Base-by-base conservation (phyloP, 2,113 vertebrate species). In the Lepisosteus oculatus region DNA sequence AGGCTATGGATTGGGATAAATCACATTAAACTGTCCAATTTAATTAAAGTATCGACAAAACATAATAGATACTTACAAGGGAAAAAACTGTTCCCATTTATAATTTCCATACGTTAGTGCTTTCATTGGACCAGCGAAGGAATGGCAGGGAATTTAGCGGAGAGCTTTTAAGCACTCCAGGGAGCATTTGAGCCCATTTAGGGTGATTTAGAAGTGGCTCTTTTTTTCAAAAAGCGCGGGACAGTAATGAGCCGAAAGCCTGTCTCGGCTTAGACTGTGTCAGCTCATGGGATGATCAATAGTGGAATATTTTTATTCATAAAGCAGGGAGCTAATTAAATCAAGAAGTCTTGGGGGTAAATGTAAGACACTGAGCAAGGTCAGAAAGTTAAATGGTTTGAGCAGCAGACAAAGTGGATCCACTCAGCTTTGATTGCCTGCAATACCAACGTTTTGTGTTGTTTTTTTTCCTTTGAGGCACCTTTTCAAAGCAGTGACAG, bases 1-100 rank as follows among this genome's bases (percentile, higher is more conserved):
- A 95, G 93, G 91, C 91, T 93, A 95, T 95, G 94, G 95, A 94
- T 95, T 93, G 94, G 90, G 87, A 95, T 95, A 96, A 97, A 99
- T 97, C 95, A 94, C 92, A 95, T 98, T 98, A 95, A 91, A 88
- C 89, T 90, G 91, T 95, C 92, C 93, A 93, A 98, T 98, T 98
- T 98, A 95, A 99, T 98, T 98, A 97, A 95, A 89, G 92, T 97
- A 99, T 99, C 92, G 95, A 96, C 96, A 94, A 89, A 94, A 92
- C 93, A 94, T 98, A 97, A 98, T 98, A 97, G 96, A 98, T 97
- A 95, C 83, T 89, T 95, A 92, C 89, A 90, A 90, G 89, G 90
- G 88, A 85, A 8, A 77, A 84, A 80, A 84, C 84, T 90, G 86
- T 95, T 95, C 96, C 92, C 92, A 88, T 95, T 92, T 92, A 89